These are phyloP conservation scores for Latrodectus elegans DNA, from an alignment of 2,888 invertebrate species.

Conservation along the genomic window DNA sequence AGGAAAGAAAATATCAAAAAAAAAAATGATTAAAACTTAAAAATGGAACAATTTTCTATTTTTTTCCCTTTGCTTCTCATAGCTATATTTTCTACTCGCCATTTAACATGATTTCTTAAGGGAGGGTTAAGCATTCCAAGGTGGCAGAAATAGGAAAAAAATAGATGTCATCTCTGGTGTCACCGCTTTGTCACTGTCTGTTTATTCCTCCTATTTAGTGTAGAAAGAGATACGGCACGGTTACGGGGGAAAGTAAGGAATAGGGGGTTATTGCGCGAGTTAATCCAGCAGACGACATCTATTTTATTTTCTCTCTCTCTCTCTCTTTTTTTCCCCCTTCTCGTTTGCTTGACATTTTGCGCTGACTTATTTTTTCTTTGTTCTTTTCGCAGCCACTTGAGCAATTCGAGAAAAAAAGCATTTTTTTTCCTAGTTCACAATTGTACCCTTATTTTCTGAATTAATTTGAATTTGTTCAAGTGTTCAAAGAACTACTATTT, in stretches of 20 bases:
- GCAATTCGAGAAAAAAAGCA: neutral
- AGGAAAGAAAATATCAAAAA: too few species aligned
- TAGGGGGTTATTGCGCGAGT: slow-evolving; percentile 9
- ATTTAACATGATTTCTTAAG: too few species aligned
- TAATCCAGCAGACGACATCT: slow-evolving; percentile 32
- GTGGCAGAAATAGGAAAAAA: neutral
- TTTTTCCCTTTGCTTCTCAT: too few species aligned
- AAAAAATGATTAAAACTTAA: too few species aligned
- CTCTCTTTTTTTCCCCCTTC: neutral
- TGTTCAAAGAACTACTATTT: too few species aligned
- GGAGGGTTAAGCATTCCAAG: too few species aligned
- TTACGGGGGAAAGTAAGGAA: neutral
- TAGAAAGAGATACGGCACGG: neutral
- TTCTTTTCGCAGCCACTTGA: slow-evolving; percentile 13
- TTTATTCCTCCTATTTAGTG: slow-evolving; percentile 41
- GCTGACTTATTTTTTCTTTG: slow-evolving; percentile 7
- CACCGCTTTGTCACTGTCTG: slow-evolving; percentile 53
- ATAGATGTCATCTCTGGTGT: slow-evolving; percentile 19
- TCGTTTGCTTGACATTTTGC: neutral
- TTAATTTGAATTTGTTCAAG: too few species aligned
- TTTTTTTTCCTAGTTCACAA: neutral
- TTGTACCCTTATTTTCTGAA: too few species aligned
- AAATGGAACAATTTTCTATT: too few species aligned
- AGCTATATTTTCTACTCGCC: too few species aligned
- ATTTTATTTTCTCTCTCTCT: slow-evolving; percentile 24